Evolutionary conservation across 2,113 vertebrate genomes (phyloP).

Genomic region (Manacus vitellinus): DNA sequence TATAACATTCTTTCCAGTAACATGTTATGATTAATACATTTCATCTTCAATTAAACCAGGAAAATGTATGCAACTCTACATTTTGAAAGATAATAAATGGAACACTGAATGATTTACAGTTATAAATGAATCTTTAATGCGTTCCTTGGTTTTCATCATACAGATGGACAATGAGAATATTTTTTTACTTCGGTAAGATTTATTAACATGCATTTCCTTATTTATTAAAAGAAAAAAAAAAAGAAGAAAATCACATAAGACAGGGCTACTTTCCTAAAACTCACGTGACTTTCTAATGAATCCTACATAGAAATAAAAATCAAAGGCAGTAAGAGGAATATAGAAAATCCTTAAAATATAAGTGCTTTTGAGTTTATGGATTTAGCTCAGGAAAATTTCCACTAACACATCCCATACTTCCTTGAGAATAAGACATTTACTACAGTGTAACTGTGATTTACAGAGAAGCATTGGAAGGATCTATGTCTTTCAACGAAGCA

Average conservation of each 20-base stretch:
- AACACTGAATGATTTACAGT: not conserved
- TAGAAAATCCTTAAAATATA: not conserved
- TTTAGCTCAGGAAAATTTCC: not conserved
- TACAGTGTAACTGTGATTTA: not conserved
- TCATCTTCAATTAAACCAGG: not conserved
- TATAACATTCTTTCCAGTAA: not conserved
- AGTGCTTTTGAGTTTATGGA: not conserved
- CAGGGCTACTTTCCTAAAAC: not conserved
- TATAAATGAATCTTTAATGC: not conserved
- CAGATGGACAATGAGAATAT: not conserved
- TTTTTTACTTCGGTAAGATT: not conserved
- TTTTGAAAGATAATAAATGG: not conserved
- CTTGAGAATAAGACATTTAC: not conserved
- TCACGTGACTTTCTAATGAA: not conserved
- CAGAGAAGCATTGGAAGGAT: not conserved
- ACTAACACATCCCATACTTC: not conserved
- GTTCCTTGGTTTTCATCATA: not conserved
- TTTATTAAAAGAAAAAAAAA: not conserved
- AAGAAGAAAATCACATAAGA: no score
- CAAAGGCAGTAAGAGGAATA: not conserved
- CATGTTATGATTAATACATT: not conserved
- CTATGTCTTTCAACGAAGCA: not conserved
- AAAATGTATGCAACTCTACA: not conserved
- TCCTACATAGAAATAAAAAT: not conserved
- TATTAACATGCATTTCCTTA: not conserved